phyloP scores from a whole-genome alignment of 2,113 vertebrate genomes.

The Megaleporinus macrocephalus region DNA sequence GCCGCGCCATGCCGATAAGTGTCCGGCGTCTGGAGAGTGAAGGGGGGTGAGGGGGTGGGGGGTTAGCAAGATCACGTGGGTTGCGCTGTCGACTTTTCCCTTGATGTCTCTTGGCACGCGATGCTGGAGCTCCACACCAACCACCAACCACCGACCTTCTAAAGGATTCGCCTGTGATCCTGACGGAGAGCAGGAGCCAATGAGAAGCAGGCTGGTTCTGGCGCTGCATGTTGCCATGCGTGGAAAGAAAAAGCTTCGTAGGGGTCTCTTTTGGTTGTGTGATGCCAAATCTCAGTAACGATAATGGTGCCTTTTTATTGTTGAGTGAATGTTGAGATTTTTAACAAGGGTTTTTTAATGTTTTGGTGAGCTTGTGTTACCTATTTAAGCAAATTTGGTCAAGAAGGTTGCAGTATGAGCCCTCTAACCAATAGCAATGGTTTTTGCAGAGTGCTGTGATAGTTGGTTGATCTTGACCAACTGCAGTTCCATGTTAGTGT shows the following conservation, averaged over 20 bases:
- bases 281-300: background rate
- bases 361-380: background rate
- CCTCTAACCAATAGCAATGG: too few species aligned
- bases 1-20: conserved; percentile 65
- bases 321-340: too few species aligned
- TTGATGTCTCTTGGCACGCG: conserved; percentile 76
- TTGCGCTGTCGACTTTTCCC: conserved; percentile 65
- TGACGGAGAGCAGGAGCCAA: conserved; percentile 31
- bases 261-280: conserved; percentile 13
- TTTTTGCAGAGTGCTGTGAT: too few species aligned
- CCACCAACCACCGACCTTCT: conserved; percentile 24
- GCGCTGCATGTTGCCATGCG: conserved; percentile 36
- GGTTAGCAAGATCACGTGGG: conserved; percentile 62
- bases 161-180: background rate
- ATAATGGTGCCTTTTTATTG: too few species aligned
- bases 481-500: too few species aligned
- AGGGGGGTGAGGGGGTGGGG: conserved; percentile 55
- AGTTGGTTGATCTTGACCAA: too few species aligned
- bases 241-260: conserved; percentile 12
- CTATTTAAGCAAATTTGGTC: background rate
- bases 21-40: conserved; percentile 63
- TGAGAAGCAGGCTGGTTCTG: conserved; percentile 15
- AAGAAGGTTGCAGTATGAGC: too few species aligned
- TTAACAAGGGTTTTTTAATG: background rate
- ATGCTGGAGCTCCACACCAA: conserved; percentile 56